Evolutionary conservation across 2,888 invertebrate genomes (phyloP), one percentile per base, ranked within the genome.

Genomic region (Hypena proboscidalis): DNA sequence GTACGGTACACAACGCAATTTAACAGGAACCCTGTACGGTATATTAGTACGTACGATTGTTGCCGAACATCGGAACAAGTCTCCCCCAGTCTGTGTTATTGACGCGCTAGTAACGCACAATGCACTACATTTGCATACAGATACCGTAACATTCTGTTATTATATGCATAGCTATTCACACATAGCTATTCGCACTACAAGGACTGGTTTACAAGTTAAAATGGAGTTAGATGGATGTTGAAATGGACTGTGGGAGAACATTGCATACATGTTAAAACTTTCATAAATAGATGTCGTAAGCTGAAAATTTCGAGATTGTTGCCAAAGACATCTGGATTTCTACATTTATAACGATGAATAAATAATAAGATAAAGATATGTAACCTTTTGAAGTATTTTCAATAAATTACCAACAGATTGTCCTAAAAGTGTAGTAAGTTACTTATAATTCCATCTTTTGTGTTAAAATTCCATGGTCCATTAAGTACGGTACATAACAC

Each of bases 51-150:
- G 74, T 66, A 72, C 76, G 77, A 81, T 80, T 77, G 83, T 80
- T 77, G 36, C 56, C 17, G 23, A 59, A 50, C 49, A 32, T 67
- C 60, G 59, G 55, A 67, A 68, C 70, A 70, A 73, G 65, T 74
- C 74, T 70, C 71, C 72, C 70, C 58, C 53, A 41, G 53, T 37
- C 63, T 26, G 31, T 41, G 49, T 58, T 52, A 70, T 74, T 69
- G 73, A 69, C 67, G 74, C 66, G 68, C 47, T 57, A 48, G 41
- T 46, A 63, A 73, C 70, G 72, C 72, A 81, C 81, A 81, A 81
- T 80, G 71, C 77, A 72, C 65, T 61, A 74, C 81, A 81, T 82
- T 82, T 83, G 75, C 80, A 82, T 84, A 70, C 75, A 79, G 75
- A 80, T 67, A 66, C 67, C 33, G 58, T 45, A 50, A 37, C 52